phyloP scores from a whole-genome alignment of 2,888 invertebrate genomes.

The Nowickia ferox region DNA sequence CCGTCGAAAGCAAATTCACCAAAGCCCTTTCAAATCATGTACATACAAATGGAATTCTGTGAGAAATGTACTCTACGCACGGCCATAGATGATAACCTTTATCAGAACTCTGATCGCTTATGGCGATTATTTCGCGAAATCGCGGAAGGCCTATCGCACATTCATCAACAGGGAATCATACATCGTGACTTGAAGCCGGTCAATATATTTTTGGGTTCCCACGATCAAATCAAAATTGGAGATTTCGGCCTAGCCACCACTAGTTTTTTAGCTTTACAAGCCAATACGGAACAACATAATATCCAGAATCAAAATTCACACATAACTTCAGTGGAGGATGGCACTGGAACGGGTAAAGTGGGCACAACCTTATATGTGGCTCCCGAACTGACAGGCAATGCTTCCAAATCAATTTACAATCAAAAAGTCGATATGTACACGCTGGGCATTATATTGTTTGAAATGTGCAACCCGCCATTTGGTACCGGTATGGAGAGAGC shows the following conservation, averaged over 20 bases:
- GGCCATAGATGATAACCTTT: slow-evolving; percentile 93
- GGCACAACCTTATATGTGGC: slow-evolving; percentile 98
- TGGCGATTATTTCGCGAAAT: slow-evolving; percentile 98
- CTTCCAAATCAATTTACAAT: slow-evolving; percentile 90
- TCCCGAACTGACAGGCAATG: slow-evolving; percentile 91
- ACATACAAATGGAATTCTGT: slow-evolving; percentile 99
- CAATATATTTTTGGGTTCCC: slow-evolving; percentile 97
- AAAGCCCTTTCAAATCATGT: slow-evolving; percentile 85
- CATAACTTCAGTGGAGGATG: slow-evolving; percentile 78
- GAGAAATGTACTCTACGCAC: slow-evolving; percentile 95
- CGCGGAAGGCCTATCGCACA: slow-evolving; percentile 93
- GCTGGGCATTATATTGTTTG: slow-evolving; percentile 95
- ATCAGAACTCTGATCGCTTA: slow-evolving; percentile 89
- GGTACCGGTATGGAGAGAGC: slow-evolving; percentile 95
- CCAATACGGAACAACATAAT: slow-evolving; percentile 78
- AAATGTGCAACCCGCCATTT: slow-evolving; percentile 95
- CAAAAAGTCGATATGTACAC: slow-evolving; percentile 95
- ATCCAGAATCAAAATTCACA: slow-evolving; percentile 71
- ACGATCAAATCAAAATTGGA: slow-evolving; percentile 97
- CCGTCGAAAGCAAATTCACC: slow-evolving; percentile 77
- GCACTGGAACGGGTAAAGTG: slow-evolving; percentile 89
- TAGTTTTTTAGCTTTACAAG: slow-evolving; percentile 84
- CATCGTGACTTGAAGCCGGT: slow-evolving; percentile 94
- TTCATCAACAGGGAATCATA: slow-evolving; percentile 96
- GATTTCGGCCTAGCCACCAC: slow-evolving; percentile 98